These are phyloP conservation scores for Papilio polyxenes DNA, from an alignment of 1,140 invertebrate genomes.

Conservation along the genomic window DNA sequence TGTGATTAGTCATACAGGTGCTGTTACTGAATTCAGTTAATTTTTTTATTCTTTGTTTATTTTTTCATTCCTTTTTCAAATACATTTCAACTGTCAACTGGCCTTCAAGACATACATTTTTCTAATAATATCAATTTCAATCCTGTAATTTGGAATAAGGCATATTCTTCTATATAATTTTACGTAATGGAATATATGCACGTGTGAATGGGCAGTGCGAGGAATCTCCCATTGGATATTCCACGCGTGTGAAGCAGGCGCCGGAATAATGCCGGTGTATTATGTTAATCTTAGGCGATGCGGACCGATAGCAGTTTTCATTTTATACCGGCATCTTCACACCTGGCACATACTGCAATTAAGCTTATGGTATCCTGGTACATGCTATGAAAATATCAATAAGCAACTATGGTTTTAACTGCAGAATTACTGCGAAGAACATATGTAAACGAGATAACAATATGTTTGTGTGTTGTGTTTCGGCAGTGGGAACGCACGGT, in stretches of 20 bases:
- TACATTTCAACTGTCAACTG: no score
- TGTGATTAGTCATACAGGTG: no score
- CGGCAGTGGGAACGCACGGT: background rate
- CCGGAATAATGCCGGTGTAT: constrained; percentile 19
- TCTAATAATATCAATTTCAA: background rate
- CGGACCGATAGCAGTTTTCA: constrained; percentile 30
- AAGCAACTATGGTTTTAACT: no score
- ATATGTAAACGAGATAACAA: no score
- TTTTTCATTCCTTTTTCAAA: no score
- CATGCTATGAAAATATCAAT: background rate
- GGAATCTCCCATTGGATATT: constrained; percentile 28
- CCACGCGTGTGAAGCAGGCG: background rate
- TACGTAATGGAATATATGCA: background rate
- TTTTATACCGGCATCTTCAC: constrained; percentile 5
- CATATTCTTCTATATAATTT: background rate
- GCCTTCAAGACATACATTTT: background rate
- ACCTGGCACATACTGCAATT: constrained; percentile 3
- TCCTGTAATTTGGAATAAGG: background rate
- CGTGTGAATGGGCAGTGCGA: constrained; percentile 17
- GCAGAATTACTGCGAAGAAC: no score
- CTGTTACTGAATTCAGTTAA: no score
- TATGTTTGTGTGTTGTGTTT: no score
- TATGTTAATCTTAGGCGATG: constrained; percentile 30
- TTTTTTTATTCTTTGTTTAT: no score
- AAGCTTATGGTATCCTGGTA: background rate